Evolutionary conservation across 1,140 invertebrate genomes (phyloP).

Genomic region (Rhopalosiphum maidis): DNA sequence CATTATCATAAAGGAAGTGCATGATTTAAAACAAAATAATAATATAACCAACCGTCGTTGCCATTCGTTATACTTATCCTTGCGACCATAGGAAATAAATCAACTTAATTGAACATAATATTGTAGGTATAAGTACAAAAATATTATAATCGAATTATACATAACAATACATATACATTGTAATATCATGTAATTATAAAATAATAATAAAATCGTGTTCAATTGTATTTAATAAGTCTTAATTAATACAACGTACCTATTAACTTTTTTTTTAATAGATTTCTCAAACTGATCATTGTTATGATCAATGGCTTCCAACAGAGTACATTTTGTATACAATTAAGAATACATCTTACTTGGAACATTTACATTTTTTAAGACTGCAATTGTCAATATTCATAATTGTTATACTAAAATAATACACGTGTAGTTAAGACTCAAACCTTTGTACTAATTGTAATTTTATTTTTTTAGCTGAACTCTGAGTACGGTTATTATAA

Average conservation of each 20-base stretch:
- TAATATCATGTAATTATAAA: background rate
- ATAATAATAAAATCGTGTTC: background rate
- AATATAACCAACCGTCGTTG: background rate
- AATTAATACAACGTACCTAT: background rate
- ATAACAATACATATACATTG: background rate
- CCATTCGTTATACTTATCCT: background rate
- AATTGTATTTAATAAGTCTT: background rate
- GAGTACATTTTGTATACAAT: background rate
- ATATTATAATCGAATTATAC: background rate
- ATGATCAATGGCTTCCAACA: background rate
- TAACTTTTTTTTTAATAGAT: conserved; percentile 5
- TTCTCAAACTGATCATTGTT: background rate
- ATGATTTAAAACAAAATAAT: background rate
- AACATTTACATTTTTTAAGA: background rate
- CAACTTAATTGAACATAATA: background rate
- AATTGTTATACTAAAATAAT: background rate
- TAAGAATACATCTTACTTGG: background rate
- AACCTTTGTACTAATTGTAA: background rate
- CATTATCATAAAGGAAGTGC: background rate
- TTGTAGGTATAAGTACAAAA: background rate
- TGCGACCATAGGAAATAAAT: background rate
- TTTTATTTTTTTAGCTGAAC: background rate
- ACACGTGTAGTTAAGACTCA: background rate
- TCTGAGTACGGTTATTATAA: background rate
- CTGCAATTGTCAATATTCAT: background rate